A percentile compares a stretch with the other conserved stretches of the same genome.
These are phyloP conservation scores for Sebastes cheni DNA, from an alignment of 2,797 vertebrate genomes.

Conservation along the genomic window DNA sequence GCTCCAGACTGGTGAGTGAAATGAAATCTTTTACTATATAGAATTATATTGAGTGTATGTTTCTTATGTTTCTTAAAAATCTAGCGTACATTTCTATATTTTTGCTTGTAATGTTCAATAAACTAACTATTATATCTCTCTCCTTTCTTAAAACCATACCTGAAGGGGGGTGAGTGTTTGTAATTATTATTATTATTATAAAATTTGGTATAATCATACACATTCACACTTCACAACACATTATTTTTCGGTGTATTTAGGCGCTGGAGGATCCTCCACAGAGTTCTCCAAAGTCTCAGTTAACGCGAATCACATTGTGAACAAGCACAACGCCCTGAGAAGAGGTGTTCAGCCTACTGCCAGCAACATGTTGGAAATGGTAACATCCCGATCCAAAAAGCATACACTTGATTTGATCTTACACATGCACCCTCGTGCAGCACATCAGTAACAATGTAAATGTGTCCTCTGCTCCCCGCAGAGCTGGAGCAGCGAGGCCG, in stretches of 20 bases:
- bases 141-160: not conserved
- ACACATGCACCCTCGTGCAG: not conserved
- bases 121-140: not conserved
- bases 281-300: not conserved
- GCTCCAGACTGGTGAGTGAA: conserved; percentile 1
- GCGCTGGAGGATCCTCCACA: not conserved
- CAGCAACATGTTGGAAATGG: conserved; percentile 70
- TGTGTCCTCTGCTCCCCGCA: conserved; percentile 26
- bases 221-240: not conserved
- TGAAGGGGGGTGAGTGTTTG: conserved; percentile 20
- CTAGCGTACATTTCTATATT: not conserved
- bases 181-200: not conserved
- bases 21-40: not conserved
- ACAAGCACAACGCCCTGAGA: conserved; percentile 58
- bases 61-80: not conserved
- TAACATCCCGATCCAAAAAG: not conserved
- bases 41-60: not conserved
- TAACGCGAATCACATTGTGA: conserved; percentile 32
- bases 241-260: not conserved
- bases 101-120: not conserved
- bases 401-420: not conserved
- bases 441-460: not conserved
- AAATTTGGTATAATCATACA: not conserved
- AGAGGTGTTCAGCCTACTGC: conserved; percentile 47
- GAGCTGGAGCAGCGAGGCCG: conserved; percentile 66